Conservation (phyloP, 2,888 invertebrate species). For the Xanthia icteritia region DNA sequence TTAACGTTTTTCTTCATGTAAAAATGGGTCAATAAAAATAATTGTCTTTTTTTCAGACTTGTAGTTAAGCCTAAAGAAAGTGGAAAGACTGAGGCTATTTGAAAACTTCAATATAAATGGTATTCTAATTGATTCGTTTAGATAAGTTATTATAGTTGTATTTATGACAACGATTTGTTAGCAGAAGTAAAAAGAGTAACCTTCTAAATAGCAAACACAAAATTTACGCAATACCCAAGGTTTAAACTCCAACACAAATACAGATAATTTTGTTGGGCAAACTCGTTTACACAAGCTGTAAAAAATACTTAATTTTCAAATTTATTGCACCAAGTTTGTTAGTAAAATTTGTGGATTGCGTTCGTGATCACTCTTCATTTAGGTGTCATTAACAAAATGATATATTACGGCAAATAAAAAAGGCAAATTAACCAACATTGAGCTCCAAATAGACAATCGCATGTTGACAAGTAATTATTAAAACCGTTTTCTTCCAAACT, state of each 20-base stretch:
- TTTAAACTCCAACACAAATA: slow-evolving; percentile 50
- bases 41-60: too few species aligned
- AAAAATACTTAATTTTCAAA: slow-evolving; percentile 63
- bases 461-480: slow-evolving; percentile 90
- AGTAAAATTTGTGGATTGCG: slow-evolving; percentile 69
- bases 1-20: background rate
- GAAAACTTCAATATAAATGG: too few species aligned
- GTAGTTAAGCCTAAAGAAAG: too few species aligned
- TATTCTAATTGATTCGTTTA: too few species aligned
- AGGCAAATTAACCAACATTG: slow-evolving; percentile 81
- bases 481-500: slow-evolving; percentile 83
- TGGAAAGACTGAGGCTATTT: too few species aligned
- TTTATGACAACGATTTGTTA: background rate
- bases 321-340: slow-evolving; percentile 68
- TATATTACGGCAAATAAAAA: slow-evolving; percentile 86
- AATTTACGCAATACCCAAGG: slow-evolving; percentile 27
- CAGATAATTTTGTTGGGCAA: slow-evolving; percentile 42
- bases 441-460: slow-evolving; percentile 88
- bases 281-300: slow-evolving; percentile 55
- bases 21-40: background rate
- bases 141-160: too few species aligned
- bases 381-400: slow-evolving; percentile 89
- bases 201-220: slow-evolving; percentile 1
- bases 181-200: background rate
- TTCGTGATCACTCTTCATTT: slow-evolving; percentile 87